A percentile compares a stretch with the other conserved stretches of the same genome.
Conservation (phyloP, 2,888 invertebrate genomes). For the Drosophila picticornis region DNA sequence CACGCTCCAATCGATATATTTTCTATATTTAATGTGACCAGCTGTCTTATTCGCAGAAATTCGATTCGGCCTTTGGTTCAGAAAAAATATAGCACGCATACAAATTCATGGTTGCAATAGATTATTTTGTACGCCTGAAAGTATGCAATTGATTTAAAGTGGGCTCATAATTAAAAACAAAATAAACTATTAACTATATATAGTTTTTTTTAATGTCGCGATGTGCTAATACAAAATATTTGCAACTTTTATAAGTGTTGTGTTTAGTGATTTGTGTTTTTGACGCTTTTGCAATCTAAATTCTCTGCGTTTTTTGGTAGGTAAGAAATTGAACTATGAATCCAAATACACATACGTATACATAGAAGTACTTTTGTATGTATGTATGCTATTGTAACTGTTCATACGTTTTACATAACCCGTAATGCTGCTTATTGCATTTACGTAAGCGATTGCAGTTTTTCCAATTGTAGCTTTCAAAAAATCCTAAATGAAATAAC, state of each 20-base stretch:
- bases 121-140: conserved; percentile 10
- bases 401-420: neutral
- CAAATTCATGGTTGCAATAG: neutral
- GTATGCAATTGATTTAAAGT: conserved; percentile 21
- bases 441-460: neutral
- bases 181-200: neutral
- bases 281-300: neutral
- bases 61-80: neutral
- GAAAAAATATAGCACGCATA: neutral
- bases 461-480: neutral
- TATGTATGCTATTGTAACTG: neutral
- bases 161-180: neutral
- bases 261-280: neutral
- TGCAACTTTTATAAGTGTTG: neutral
- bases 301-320: conserved; percentile 2
- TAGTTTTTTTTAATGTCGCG: neutral
- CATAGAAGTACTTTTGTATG: neutral
- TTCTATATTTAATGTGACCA: neutral
- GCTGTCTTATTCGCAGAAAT: neutral
- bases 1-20: neutral
- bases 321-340: neutral
- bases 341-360: neutral
- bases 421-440: neutral
- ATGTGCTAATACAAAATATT: neutral
- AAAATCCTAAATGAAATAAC: neutral